Base-by-base conservation (phyloP, 35 echinoderm and acorn worm species). In the Lytechinus variegatus region DNA sequence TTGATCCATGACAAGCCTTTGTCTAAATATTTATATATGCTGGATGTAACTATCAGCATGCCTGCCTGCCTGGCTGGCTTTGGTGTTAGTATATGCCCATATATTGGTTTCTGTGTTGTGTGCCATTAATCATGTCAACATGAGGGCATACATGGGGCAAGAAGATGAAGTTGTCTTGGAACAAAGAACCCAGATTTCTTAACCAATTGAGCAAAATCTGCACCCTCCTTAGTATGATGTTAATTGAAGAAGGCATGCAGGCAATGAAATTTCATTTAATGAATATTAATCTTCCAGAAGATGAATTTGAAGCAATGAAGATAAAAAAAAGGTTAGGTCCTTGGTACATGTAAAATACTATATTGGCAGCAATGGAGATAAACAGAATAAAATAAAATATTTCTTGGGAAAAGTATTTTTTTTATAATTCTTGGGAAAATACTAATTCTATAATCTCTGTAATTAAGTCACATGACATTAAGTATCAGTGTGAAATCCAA, bases 111-210 rank as follows among this genome's bases (percentile, higher is more conserved):
- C 88, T 90, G 7, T 51, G 88, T 90, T 54, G 88, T 90, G 27
- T 79, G 88, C 52, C 88, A 90, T 90, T 90, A 90, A 90, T 90
- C 88, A 90, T 90, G 88, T 90, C 88, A 90, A 90, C 88, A 90
- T 90, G 28, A 52, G 52, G 88, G 88, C 33, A 9, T 24, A 90
- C 33, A 9, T 24, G 52, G 88, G 28, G 10, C 11, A 90, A 52
- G 28, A 10, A 90, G 52, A 90, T 90, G 4, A 90, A 90, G 24
- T 54, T 90, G 29, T 54, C 52, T 90, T 90, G 88, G 88, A 90
- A 90, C 88, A 90, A 90, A 90, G 88, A 52, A 90, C 88, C 88
- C 88, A 29, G 88, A 90, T 90, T 90, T 90, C 52, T 44, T 16
- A 44, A 90, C 52, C 52, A 54, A 52, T 90, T 90, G 88, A 52